Evolutionary conservation across 2,888 invertebrate species (phyloP).

Genomic region (Chouioia cunea): DNA sequence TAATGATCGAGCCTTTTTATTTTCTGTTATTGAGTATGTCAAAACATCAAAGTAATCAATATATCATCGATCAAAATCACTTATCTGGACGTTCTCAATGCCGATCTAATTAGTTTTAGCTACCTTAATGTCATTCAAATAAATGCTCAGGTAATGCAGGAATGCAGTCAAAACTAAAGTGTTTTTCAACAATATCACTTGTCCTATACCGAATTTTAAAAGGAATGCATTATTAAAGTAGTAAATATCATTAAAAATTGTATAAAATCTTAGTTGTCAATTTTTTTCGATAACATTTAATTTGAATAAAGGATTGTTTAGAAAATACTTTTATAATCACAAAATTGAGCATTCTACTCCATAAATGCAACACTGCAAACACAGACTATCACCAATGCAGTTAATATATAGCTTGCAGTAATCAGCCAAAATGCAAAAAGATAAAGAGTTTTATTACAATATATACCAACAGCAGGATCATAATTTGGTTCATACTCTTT

Average conservation of each 20-base stretch:
- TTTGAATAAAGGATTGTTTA: conserved; percentile 1
- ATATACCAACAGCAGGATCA: conserved; percentile 69
- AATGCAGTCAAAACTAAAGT: conserved; percentile 49
- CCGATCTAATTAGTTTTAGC: conserved; percentile 16
- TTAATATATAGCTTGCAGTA: conserved; percentile 74
- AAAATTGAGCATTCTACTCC: conserved; percentile 40
- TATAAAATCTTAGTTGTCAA: conserved; percentile 4
- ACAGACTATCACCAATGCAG: conserved; percentile 71
- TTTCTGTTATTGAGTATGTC: too few relatives aligned
- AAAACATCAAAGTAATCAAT: conserved; percentile 1
- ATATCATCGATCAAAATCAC: background rate
- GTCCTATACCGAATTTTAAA: conserved; percentile 12
- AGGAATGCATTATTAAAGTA: conserved; percentile 9
- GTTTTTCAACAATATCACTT: conserved; percentile 35
- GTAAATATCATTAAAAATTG: background rate
- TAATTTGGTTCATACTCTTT: conserved; percentile 75
- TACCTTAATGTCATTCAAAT: conserved; percentile 40
- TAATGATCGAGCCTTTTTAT: too few relatives aligned
- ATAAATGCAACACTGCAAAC: conserved; percentile 71
- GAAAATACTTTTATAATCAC: conserved; percentile 21
- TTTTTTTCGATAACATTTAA: background rate
- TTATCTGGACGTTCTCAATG: background rate
- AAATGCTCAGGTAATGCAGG: conserved; percentile 51
- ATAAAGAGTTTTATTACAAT: conserved; percentile 78
- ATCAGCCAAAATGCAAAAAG: conserved; percentile 80